These are phyloP conservation scores for Cinara cedri DNA, from an alignment of 2,888 invertebrate genomes.

Conservation along the genomic window DNA sequence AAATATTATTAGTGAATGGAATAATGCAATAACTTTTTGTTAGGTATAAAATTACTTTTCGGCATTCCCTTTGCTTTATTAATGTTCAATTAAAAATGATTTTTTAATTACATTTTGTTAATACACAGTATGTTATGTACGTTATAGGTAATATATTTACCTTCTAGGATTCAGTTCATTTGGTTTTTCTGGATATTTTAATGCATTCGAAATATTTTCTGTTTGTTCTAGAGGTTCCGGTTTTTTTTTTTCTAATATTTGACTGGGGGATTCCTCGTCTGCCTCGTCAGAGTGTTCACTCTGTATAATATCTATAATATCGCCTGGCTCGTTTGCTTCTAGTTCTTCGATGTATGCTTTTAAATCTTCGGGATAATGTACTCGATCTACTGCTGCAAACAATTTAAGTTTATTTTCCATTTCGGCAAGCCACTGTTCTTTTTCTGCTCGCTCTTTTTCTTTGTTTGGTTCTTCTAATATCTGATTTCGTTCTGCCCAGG, in stretches of 20 bases:
- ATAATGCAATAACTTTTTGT: too few relatives aligned
- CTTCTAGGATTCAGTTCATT: conserved; percentile 47
- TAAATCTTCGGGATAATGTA: conserved; percentile 5
- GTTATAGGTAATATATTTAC: too few relatives aligned
- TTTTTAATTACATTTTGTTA: too few relatives aligned
- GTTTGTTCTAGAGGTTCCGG: conserved; percentile 49
- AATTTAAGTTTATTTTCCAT: conserved; percentile 52
- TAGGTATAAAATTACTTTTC: too few relatives aligned
- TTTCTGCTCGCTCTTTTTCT: conserved; percentile 46
- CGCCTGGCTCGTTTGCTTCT: background rate
- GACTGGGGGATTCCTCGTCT: conserved; percentile 3
- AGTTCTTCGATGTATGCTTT: background rate
- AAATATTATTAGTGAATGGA: too few relatives aligned
- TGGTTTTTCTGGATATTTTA: conserved; percentile 52
- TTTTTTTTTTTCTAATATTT: conserved; percentile 40
- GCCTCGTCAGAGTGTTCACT: background rate
- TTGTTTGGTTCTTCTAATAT: conserved; percentile 30
- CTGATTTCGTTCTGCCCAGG: conserved; percentile 40
- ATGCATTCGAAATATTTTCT: conserved; percentile 35
- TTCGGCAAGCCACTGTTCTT: conserved; percentile 34
- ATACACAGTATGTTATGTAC: too few relatives aligned
- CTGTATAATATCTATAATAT: too few relatives aligned
- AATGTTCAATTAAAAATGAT: too few relatives aligned
- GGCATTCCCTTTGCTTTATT: too few relatives aligned
- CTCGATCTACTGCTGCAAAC: background rate